Percentiles rank a stretch among this genome's conserved stretches.
These are phyloP conservation scores for Drosophila affinis DNA, from an alignment of 2,888 invertebrate species.

Conservation along the genomic window DNA sequence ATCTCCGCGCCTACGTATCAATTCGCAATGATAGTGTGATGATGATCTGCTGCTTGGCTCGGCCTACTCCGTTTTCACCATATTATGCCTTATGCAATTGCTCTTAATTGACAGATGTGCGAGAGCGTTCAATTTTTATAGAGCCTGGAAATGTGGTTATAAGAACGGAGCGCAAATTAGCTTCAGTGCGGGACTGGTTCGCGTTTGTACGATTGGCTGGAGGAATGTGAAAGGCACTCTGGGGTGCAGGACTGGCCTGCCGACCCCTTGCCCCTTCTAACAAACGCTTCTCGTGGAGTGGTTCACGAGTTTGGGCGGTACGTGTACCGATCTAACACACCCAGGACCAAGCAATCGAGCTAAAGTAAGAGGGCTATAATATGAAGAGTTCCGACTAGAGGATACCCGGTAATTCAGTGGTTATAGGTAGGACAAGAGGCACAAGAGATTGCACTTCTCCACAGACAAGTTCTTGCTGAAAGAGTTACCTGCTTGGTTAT, in stretches of 20 bases:
- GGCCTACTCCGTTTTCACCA: slow-evolving; percentile 49
- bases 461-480: background rate
- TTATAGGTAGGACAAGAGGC: background rate
- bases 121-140: no score
- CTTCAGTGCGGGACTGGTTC: no score
- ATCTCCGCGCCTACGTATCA: slow-evolving; percentile 49
- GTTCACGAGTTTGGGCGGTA: no score
- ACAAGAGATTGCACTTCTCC: background rate
- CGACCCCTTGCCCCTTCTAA: background rate
- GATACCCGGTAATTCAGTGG: background rate
- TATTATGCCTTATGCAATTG: slow-evolving; percentile 54
- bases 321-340: background rate
- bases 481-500: background rate
- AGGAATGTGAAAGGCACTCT: background rate
- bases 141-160: background rate
- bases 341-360: background rate
- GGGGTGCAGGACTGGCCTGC: background rate
- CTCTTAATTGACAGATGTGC: background rate
- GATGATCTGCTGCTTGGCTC: slow-evolving; percentile 36
- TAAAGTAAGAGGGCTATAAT: background rate
- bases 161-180: background rate
- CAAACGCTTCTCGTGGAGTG: background rate
- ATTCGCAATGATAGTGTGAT: slow-evolving; percentile 49
- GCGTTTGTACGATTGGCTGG: background rate
- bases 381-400: background rate